Percentiles rank a stretch among this genome's conserved stretches.
phyloP scores from a whole-genome alignment of 2,113 vertebrate species.

The Neogobius melanostomus region DNA sequence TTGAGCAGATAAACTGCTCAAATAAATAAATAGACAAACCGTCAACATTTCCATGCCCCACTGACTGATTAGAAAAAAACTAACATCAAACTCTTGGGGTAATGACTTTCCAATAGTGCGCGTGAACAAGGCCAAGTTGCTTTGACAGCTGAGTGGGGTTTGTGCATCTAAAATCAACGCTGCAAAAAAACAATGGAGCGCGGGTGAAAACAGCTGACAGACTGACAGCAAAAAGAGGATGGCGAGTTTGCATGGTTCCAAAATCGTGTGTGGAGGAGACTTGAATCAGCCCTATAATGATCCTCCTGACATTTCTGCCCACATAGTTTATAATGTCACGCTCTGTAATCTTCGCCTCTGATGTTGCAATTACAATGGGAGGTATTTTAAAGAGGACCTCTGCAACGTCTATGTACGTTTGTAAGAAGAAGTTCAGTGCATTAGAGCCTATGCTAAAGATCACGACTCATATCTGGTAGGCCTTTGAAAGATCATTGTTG shows the following conservation, averaged over 20 bases:
- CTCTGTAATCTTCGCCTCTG: constrained; percentile 44
- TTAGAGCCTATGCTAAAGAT: no score
- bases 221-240: constrained; percentile 27
- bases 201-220: constrained; percentile 48
- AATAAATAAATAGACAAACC: no score
- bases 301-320: constrained; percentile 61
- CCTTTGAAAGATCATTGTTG: no score
- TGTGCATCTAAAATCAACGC: constrained; percentile 41
- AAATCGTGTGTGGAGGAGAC: not conserved
- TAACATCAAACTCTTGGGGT: not conserved
- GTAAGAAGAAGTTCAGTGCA: no score
- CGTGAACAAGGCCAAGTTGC: constrained; percentile 30
- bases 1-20: no score
- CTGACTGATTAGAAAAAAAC: not conserved
- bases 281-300: constrained; percentile 47
- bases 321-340: constrained; percentile 50
- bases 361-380: constrained; percentile 55
- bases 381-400: constrained; percentile 40
- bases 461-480: no score
- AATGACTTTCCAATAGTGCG: constrained; percentile 48
- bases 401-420: constrained; percentile 19
- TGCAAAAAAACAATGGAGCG: constrained; percentile 44
- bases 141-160: constrained; percentile 38
- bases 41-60: no score
- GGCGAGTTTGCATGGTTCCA: constrained; percentile 22